These are phyloP conservation scores for Andrena dorsata DNA, from an alignment of 2,888 invertebrate genomes.

Conservation along the genomic window DNA sequence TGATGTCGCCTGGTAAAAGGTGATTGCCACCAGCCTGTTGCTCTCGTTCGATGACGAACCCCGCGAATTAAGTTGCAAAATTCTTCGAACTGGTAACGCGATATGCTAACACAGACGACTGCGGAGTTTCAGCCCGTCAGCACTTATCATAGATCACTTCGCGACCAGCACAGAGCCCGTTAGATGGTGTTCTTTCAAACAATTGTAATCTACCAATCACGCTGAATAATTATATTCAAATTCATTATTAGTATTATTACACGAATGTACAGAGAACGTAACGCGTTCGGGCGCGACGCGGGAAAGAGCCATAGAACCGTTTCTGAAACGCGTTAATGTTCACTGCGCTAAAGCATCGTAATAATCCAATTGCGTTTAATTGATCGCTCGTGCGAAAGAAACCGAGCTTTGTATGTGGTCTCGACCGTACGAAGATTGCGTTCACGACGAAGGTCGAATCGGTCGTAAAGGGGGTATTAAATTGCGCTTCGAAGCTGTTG, in stretches of 20 bases:
- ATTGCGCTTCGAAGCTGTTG: conserved; percentile 5
- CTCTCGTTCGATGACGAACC: conserved; percentile 8
- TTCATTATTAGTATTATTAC: background rate
- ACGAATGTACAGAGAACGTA: no score
- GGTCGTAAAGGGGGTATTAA: conserved; percentile 31
- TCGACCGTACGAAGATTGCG: conserved; percentile 35
- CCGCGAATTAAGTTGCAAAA: conserved; percentile 53
- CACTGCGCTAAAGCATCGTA: conserved; percentile 54
- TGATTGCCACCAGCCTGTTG: conserved; percentile 7
- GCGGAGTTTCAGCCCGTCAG: background rate
- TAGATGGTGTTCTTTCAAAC: background rate
- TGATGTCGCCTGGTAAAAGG: background rate
- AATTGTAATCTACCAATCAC: background rate
- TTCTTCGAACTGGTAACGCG: conserved; percentile 52
- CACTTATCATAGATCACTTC: background rate
- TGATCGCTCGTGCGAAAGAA: conserved; percentile 58
- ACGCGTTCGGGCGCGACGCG: background rate
- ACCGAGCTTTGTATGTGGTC: conserved; percentile 45
- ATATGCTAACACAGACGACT: conserved; percentile 31
- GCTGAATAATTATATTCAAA: background rate
- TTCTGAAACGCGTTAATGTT: conserved; percentile 59
- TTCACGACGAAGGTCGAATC: conserved; percentile 36
- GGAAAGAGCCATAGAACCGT: background rate
- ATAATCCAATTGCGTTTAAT: conserved; percentile 71
- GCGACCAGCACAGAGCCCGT: background rate